Conservation (phyloP, 2,113 vertebrate genomes). For the Anas platyrhynchos region DNA sequence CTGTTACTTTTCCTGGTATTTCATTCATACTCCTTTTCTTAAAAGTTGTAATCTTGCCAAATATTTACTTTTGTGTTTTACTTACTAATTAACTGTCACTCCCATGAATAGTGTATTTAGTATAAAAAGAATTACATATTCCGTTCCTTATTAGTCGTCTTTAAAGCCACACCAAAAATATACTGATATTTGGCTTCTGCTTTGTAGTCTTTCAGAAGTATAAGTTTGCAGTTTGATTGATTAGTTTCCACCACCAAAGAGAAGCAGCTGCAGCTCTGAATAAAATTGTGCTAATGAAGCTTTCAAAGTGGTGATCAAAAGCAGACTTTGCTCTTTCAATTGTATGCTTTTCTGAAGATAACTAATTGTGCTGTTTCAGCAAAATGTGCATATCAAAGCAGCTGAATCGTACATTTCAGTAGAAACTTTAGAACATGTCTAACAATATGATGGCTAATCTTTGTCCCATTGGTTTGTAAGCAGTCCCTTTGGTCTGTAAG, state of each 20-base stretch:
- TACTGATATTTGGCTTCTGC: constrained; percentile 51
- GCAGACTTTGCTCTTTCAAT: constrained; percentile 67
- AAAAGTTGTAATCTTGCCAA: constrained; percentile 60
- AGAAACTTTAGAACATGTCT: constrained; percentile 16
- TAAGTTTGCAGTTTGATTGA: constrained; percentile 67
- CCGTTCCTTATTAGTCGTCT: constrained; percentile 39
- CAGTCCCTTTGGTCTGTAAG: background rate
- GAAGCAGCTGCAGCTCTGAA: constrained; percentile 68
- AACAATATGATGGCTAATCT: constrained; percentile 24
- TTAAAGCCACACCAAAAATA: constrained; percentile 60
- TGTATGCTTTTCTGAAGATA: constrained; percentile 62
- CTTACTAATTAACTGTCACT: constrained; percentile 56
- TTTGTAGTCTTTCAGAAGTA: constrained; percentile 52
- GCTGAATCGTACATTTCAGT: constrained; percentile 56
- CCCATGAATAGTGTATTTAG: constrained; percentile 33
- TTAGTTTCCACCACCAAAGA: constrained; percentile 61
- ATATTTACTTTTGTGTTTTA: constrained; percentile 62
- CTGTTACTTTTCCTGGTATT: background rate
- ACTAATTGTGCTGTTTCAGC: constrained; percentile 70
- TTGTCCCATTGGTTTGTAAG: background rate
- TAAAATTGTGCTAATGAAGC: constrained; percentile 71
- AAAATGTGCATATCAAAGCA: constrained; percentile 67
- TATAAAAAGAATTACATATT: constrained; percentile 52
- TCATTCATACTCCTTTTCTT: constrained; percentile 20
- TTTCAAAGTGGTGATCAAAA: constrained; percentile 73